A percentile compares a stretch with the other conserved stretches of the same genome.
Conservation (phyloP, 2,888 invertebrate species). For the Pandemis cinnamomeana region DNA sequence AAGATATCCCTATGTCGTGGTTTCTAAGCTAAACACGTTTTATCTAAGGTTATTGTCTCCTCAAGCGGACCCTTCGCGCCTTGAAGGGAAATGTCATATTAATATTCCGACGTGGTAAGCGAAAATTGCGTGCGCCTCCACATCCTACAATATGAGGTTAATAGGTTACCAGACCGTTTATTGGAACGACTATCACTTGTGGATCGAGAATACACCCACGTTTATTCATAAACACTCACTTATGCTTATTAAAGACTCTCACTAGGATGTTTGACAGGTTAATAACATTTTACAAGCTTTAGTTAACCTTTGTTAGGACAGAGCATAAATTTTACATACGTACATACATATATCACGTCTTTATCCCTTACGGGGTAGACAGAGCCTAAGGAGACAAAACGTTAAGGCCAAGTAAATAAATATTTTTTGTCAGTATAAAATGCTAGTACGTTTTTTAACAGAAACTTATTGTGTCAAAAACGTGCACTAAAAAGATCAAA, state of each 20-base stretch:
- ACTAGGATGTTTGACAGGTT: too few species aligned
- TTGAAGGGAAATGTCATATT: conserved; percentile 11
- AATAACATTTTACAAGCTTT: too few species aligned
- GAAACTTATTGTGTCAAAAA: too few species aligned
- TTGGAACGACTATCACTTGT: conserved; percentile 13
- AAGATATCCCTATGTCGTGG: not conserved
- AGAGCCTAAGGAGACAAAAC: too few species aligned
- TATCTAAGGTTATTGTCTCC: not conserved
- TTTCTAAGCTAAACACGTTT: conserved; percentile 2
- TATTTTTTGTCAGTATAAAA: too few species aligned
- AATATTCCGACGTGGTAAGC: conserved; percentile 25
- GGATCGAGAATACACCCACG: not conserved
- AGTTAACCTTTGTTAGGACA: too few species aligned
- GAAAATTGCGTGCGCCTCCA: conserved; percentile 11
- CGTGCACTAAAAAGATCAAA: too few species aligned
- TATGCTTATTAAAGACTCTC: not conserved
- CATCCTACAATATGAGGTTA: conserved; percentile 10
- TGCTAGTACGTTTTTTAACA: too few species aligned
- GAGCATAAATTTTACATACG: too few species aligned
- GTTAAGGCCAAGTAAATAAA: too few species aligned
- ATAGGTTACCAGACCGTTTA: conserved; percentile 18
- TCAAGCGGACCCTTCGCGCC: not conserved
- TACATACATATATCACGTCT: too few species aligned
- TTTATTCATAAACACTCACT: not conserved
- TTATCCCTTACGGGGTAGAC: too few species aligned